phyloP scores from a whole-genome alignment of 2,888 invertebrate species.

The Bimastos eiseni region DNA sequence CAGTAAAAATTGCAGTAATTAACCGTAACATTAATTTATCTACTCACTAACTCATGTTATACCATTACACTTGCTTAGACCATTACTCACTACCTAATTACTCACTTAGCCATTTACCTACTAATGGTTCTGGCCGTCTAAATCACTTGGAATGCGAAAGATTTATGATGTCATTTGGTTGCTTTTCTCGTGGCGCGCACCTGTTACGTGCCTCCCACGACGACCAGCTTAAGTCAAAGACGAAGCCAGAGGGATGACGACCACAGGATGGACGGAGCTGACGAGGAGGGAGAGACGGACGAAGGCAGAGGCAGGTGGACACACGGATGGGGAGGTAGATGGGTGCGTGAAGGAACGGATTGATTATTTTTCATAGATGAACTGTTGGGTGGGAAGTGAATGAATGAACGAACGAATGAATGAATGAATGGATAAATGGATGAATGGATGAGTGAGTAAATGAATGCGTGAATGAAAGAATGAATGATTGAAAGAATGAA shows the following conservation, averaged over 20 bases:
- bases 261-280: not conserved
- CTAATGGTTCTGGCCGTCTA: not conserved
- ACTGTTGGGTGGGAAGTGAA: too few relatives aligned
- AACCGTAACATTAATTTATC: too few relatives aligned
- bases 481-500: too few relatives aligned
- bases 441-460: too few relatives aligned
- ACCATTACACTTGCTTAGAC: too few relatives aligned
- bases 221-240: conserved; percentile 6
- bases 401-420: too few relatives aligned
- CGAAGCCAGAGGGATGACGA: not conserved
- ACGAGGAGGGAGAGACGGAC: not conserved
- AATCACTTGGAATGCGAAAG: not conserved
- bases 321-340: not conserved
- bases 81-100: not conserved
- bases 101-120: not conserved
- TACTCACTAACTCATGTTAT: too few relatives aligned
- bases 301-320: not conserved
- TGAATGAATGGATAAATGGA: too few relatives aligned
- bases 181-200: not conserved
- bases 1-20: too few relatives aligned
- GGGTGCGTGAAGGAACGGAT: not conserved
- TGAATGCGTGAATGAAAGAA: too few relatives aligned
- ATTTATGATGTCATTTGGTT: not conserved
- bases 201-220: not conserved
- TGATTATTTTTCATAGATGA: too few relatives aligned